These are phyloP conservation scores for Tiphia femorata DNA, from an alignment of 2,888 invertebrate genomes.

Conservation along the genomic window DNA sequence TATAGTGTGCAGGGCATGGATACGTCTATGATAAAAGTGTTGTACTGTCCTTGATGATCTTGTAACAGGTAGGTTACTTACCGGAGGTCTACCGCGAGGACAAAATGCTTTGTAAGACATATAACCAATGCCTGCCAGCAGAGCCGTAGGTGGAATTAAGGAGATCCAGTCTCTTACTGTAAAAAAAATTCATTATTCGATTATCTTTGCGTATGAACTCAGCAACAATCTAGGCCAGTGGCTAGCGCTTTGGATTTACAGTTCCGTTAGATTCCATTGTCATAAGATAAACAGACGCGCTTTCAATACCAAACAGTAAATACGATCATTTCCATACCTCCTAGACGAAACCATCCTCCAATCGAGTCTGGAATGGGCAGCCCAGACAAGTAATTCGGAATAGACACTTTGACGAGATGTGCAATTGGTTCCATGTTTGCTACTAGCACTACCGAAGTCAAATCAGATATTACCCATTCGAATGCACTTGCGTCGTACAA, in stretches of 20 bases:
- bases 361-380: constrained; percentile 88
- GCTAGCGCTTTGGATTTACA: too few species aligned
- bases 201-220: too few species aligned
- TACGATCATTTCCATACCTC: too few species aligned
- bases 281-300: too few species aligned
- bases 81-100: constrained; percentile 73
- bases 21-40: too few species aligned
- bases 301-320: too few species aligned
- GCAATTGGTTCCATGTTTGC: constrained; percentile 82
- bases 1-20: too few species aligned
- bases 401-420: constrained; percentile 80
- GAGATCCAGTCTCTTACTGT: constrained; percentile 87
- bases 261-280: too few species aligned
- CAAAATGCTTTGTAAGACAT: constrained; percentile 83
- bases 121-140: constrained; percentile 84
- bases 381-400: constrained; percentile 87
- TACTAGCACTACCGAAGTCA: constrained; percentile 46
- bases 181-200: too few species aligned
- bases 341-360: constrained; percentile 88
- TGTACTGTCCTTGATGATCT: constrained; percentile 25
- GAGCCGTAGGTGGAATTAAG: constrained; percentile 84
- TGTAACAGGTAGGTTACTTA: constrained; percentile 48
- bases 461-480: constrained; percentile 8
- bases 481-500: too few species aligned
- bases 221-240: too few species aligned